Percentiles rank a stretch among this genome's conserved stretches.
Conservation (phyloP, 37 sponge, comb jelly and placozoan genomes). For the Halisarca cf. caerulea region DNA sequence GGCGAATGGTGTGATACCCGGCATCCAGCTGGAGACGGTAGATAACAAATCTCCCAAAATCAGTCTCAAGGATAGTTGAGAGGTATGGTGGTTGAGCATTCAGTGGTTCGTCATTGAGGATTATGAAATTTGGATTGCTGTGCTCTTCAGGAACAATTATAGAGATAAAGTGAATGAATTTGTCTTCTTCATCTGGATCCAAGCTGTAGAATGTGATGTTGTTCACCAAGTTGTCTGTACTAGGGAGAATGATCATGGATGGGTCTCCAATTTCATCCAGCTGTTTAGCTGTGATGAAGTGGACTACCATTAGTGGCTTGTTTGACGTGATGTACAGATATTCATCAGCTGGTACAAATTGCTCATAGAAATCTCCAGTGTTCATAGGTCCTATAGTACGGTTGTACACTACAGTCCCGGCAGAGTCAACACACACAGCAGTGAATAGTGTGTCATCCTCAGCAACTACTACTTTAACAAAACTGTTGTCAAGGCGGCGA, state of each 20-base stretch:
- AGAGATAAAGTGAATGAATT: background rate
- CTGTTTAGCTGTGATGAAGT: background rate
- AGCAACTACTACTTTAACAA: background rate
- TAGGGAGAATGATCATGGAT: background rate
- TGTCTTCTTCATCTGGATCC: background rate
- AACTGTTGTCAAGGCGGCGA: no score
- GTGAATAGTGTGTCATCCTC: background rate
- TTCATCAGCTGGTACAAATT: background rate
- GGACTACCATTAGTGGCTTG: slow-evolving; percentile 3
- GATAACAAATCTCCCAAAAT: background rate
- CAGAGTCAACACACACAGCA: background rate
- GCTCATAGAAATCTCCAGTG: background rate
- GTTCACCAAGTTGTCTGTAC: background rate
- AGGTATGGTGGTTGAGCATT: no score
- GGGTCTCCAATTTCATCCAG: background rate
- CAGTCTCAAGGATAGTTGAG: no score
- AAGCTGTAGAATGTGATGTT: background rate
- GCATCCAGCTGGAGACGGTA: background rate
- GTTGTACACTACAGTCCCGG: background rate
- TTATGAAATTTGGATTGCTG: background rate
- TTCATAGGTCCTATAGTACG: background rate
- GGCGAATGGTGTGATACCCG: background rate
- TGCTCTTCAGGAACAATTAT: background rate
- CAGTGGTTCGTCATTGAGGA: background rate
- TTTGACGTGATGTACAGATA: background rate